A percentile compares a stretch with the other conserved stretches of the same genome.
phyloP scores from a whole-genome alignment of 2,888 invertebrate genomes.

The Neoascia interrupta region DNA sequence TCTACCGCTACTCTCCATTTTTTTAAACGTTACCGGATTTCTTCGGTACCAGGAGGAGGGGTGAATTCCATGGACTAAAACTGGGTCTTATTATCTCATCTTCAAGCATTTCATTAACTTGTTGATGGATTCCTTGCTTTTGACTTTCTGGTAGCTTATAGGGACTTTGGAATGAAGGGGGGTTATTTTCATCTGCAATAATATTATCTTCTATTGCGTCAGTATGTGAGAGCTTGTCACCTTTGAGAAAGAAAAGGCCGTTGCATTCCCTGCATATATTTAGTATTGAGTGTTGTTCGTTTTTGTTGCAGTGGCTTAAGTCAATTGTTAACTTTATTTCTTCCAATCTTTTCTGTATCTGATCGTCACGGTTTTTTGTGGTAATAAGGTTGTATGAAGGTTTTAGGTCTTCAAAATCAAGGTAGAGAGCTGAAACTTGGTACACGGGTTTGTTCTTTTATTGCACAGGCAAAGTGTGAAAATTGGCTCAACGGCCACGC shows the following conservation, averaged over 20 bases:
- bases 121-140: background rate
- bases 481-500: no score
- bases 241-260: background rate
- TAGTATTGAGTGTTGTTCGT: background rate
- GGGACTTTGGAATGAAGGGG: constrained; percentile 2
- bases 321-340: background rate
- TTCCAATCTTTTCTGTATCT: background rate
- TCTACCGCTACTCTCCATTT: background rate
- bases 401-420: no score
- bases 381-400: no score
- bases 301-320: background rate
- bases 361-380: no score
- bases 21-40: background rate
- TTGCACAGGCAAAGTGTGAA: no score
- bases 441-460: no score
- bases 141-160: constrained; percentile 4
- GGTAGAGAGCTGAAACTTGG: no score
- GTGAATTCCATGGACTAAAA: constrained; percentile 12
- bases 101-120: constrained; percentile 18
- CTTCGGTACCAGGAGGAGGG: background rate
- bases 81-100: constrained; percentile 2
- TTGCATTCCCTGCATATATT: constrained; percentile 11
- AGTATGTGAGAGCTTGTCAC: background rate
- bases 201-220: constrained; percentile 7
- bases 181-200: background rate